phyloP scores from a whole-genome alignment of 1,140 invertebrate species.

The Eurosta solidaginis region DNA sequence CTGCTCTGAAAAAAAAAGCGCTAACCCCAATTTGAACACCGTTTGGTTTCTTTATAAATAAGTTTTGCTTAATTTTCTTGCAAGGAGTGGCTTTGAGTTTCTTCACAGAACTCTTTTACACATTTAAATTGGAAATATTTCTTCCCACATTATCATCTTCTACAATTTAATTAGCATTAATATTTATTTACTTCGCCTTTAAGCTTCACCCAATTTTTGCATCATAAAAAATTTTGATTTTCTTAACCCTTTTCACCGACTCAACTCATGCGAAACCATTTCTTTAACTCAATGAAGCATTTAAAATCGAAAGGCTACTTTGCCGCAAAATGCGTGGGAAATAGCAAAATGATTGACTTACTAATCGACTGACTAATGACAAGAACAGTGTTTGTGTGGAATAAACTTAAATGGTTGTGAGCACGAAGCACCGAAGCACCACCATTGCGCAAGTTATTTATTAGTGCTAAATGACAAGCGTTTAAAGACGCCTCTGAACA shows the following conservation, averaged over 20 bases:
- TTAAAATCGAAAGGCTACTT: constrained; percentile 3
- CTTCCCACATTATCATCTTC: background rate
- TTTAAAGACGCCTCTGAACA: constrained; percentile 16
- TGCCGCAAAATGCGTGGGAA: constrained; percentile 27
- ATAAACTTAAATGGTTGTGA: background rate
- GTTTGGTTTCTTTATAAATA: no score
- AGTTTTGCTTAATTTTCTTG: no score
- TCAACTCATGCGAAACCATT: background rate
- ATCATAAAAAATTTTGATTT: constrained; percentile 21
- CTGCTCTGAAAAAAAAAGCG: no score
- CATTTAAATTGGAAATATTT: background rate
- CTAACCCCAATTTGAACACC: no score
- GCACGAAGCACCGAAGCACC: no score
- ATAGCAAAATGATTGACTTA: constrained; percentile 15
- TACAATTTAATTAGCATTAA: background rate
- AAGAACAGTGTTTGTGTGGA: background rate
- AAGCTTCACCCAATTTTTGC: background rate
- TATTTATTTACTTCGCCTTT: background rate
- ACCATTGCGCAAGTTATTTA: background rate
- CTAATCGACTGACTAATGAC: background rate
- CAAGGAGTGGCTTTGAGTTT: no score
- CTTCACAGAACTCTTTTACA: no score
- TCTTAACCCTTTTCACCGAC: background rate
- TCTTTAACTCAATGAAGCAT: background rate
- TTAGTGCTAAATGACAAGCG: constrained; percentile 23